Base-by-base conservation (phyloP, 2,888 invertebrate genomes). In the Salpingus planirostris region DNA sequence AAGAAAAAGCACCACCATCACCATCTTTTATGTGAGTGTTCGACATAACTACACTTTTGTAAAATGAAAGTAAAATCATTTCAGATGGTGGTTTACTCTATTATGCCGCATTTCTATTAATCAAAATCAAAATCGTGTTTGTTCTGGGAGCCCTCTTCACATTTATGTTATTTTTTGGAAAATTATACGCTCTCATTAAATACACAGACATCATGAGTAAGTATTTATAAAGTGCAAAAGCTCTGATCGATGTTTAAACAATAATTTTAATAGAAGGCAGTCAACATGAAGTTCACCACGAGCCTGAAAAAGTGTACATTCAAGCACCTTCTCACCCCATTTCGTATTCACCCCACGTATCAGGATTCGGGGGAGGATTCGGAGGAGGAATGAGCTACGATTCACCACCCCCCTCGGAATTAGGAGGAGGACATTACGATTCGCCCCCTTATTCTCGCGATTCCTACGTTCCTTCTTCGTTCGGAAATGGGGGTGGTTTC, bases 111-210 rank as follows among this genome's bases (percentile, higher is more conserved):
- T 57, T 58, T 34, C 31, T 58, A 11, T 47, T 52, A 2, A 45
- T 58, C 3, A 58, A 58, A 48, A 41, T 52, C 4, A 58, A 58
- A 44, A 40, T 58, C n/a, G 47, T 50, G 2, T 46, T 55, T 21
- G 42, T 56, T 2, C 37, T 58, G 15, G 56, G 53, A 8, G 40
- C 47, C 2, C 42, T 54, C 29, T 44, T 58, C 12, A 43, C 48
- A 7, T 32, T 51, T 11, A 41, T 50, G 21, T 18, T 55, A 7
- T 47, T 58, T 27, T 49, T 44, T 10, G 54, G 53, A 35, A 58
- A 57, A 47, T 31, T 50, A 3, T 53, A 50, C 29, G 55, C 52
- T 10, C 35, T 57, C 5, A 31, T 55, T n/a, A 53, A 51, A 38
- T 55, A 50, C 21, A 39, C 40, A 5, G 40, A 41, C 5, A 25